phyloP scores from a whole-genome alignment of 1,140 invertebrate genomes.

The Hormaphis cornu region DNA sequence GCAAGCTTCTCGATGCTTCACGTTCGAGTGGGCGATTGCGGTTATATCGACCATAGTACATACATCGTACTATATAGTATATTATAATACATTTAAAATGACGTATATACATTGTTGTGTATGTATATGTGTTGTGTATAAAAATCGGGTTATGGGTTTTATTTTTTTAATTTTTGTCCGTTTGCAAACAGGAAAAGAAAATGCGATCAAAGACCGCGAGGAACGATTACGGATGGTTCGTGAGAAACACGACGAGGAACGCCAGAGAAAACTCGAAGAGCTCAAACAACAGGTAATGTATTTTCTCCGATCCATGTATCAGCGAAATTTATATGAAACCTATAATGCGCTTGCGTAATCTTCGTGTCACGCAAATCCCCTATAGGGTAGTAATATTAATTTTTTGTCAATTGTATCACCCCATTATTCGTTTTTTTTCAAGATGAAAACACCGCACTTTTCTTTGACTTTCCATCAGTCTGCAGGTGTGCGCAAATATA shows the following conservation, averaged over 20 bases:
- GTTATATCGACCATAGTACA: no score
- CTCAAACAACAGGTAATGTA: slow-evolving; percentile 57
- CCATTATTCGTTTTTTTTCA: no score
- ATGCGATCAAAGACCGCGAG: slow-evolving; percentile 40
- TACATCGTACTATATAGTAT: no score
- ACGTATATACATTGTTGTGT: neutral
- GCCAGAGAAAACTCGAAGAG: slow-evolving; percentile 74
- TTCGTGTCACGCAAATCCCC: no score
- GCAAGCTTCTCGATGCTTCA: neutral
- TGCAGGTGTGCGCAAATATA: no score
- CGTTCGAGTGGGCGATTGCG: neutral
- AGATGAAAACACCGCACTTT: no score
- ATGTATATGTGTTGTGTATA: neutral
- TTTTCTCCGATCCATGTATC: neutral
- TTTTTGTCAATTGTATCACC: no score
- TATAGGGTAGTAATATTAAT: no score
- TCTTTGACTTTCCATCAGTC: no score
- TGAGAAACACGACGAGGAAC: slow-evolving; percentile 75
- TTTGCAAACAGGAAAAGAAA: slow-evolving; percentile 15
- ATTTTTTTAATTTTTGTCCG: neutral
- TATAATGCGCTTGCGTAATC: neutral
- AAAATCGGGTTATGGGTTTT: neutral
- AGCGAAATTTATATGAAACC: neutral
- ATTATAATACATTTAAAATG: no score
- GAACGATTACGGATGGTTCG: slow-evolving; percentile 45